Conservation (phyloP, 2,797 vertebrate species). For the Sus cebifrons region DNA sequence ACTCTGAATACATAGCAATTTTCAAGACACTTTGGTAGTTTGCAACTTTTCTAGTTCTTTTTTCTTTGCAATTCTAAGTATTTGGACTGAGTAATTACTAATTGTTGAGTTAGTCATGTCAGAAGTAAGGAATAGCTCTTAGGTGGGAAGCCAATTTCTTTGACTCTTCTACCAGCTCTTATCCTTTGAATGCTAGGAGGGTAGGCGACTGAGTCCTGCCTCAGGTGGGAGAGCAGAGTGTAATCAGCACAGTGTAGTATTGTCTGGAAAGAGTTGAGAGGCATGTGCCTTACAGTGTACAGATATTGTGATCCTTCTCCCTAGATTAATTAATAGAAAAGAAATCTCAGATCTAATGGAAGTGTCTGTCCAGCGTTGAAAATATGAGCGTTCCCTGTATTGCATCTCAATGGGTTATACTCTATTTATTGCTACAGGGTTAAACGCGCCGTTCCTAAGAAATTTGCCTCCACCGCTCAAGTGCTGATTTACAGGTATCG, state of each 20-base stretch:
- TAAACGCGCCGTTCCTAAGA: neutral
- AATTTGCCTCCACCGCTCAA: neutral
- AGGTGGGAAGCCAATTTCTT: constrained; percentile 25
- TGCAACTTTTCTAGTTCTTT: neutral
- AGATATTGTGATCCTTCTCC: constrained; percentile 19
- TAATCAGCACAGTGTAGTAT: neutral
- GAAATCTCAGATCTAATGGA: neutral
- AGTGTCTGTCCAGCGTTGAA: neutral
- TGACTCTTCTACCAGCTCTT: neutral
- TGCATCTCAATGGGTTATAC: neutral
- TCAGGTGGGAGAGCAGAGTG: neutral
- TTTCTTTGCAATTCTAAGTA: neutral
- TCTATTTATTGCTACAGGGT: neutral
- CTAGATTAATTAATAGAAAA: constrained; percentile 50
- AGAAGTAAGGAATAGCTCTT: neutral
- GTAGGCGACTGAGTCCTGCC: neutral
- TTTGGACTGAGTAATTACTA: constrained; percentile 49
- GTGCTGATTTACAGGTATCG: neutral
- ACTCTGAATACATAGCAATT: neutral
- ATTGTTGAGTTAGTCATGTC: constrained; percentile 23
- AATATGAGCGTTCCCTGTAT: neutral
- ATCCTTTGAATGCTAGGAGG: neutral
- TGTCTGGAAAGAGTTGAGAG: constrained; percentile 7
- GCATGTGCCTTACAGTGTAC: neutral
- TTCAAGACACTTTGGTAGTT: constrained; percentile 56